phyloP scores from a whole-genome alignment of 1,140 invertebrate genomes.

The Drosophila leontia region DNA sequence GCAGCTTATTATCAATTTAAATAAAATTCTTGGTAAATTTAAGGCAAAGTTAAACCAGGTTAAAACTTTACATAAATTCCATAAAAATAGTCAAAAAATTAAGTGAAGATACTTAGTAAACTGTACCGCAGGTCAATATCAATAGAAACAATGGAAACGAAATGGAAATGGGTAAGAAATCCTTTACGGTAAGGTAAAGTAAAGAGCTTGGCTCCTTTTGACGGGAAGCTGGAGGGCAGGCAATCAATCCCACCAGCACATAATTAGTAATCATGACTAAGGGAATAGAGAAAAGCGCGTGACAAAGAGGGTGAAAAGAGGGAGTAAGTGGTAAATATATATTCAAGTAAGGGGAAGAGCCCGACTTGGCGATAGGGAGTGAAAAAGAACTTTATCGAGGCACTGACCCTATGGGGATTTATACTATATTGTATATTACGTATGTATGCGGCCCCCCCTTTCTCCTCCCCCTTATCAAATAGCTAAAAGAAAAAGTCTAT shows the following conservation, averaged over 20 bases:
- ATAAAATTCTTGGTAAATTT: too few species aligned
- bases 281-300: constrained; percentile 23
- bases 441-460: constrained; percentile 5
- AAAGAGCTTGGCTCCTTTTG: not conserved
- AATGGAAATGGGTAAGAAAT: not conserved
- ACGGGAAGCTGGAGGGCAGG: not conserved
- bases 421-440: constrained; percentile 30
- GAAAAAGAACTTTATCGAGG: constrained; percentile 54
- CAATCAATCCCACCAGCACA: constrained; percentile 30
- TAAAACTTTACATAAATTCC: too few species aligned
- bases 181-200: not conserved
- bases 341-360: not conserved
- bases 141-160: not conserved
- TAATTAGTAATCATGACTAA: constrained; percentile 48
- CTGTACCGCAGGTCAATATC: too few species aligned
- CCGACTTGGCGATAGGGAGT: constrained; percentile 4
- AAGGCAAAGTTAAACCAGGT: too few species aligned
- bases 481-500: constrained; percentile 27
- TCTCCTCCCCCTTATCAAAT: constrained; percentile 45
- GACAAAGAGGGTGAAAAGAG: constrained; percentile 6
- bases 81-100: too few species aligned
- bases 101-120: too few species aligned
- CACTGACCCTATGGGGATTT: constrained; percentile 53
- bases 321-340: not conserved
- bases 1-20: too few species aligned